Percentiles rank a stretch among this genome's conserved stretches.
Evolutionary conservation across 2,113 vertebrate species (phyloP).

Genomic region (Pseudopipra pipra): DNA sequence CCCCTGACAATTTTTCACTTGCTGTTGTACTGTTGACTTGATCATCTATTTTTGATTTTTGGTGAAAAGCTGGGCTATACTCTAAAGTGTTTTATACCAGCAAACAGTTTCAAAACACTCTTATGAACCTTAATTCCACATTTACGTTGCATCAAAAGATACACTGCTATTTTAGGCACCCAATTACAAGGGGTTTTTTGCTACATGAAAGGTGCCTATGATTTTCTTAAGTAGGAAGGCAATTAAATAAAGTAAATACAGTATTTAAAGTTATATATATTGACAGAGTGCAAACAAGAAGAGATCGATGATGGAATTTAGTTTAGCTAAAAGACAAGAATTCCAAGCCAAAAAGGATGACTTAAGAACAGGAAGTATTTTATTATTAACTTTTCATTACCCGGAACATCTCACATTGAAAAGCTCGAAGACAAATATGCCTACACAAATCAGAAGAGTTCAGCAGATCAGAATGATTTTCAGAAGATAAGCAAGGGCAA

Average conservation of each 20-base stretch:
- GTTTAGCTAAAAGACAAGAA: background rate
- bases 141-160: background rate
- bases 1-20: background rate
- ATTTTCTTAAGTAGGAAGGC: background rate
- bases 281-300: background rate
- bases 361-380: background rate
- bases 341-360: background rate
- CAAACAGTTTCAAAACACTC: background rate
- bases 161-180: background rate
- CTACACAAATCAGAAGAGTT: background rate
- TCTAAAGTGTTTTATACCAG: background rate
- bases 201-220: background rate
- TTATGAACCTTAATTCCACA: background rate
- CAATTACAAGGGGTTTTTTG: background rate
- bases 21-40: background rate
- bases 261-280: background rate
- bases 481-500: constrained; percentile 26
- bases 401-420: background rate
- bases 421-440: background rate
- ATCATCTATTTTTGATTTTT: background rate
- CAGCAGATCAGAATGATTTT: constrained; percentile 5
- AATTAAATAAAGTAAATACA: background rate
- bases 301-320: background rate
- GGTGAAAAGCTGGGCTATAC: background rate
- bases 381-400: constrained; percentile 17